Evolutionary conservation across 2,113 vertebrate genomes (phyloP).

Genomic region (Paramormyrops kingsleyae): DNA sequence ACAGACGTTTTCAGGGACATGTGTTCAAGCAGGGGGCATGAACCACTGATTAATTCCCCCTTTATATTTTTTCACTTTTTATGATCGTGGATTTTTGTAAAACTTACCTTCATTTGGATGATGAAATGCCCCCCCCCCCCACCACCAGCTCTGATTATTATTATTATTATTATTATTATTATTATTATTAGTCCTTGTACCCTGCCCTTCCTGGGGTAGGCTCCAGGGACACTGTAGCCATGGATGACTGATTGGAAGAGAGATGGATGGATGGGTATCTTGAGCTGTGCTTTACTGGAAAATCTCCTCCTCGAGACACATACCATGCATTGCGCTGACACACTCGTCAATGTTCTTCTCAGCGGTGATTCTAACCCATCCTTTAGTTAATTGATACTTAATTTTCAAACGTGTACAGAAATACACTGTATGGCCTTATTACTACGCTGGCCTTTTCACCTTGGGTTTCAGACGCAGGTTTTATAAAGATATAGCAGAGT

Average conservation of each 20-base stretch:
- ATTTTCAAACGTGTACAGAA: background rate
- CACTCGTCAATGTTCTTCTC: background rate
- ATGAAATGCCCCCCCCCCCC: background rate
- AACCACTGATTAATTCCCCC: background rate
- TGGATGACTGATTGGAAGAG: background rate
- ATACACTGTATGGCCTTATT: background rate
- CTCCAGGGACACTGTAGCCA: background rate
- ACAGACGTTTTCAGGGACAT: background rate
- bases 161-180: background rate
- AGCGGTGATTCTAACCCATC: background rate
- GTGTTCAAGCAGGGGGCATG: background rate
- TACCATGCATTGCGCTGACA: background rate
- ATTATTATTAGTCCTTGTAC: background rate
- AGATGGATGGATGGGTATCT: background rate
- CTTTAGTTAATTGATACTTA: background rate
- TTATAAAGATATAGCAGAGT: background rate
- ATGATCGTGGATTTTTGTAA: background rate
- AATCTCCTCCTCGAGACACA: background rate
- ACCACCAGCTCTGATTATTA: too few relatives aligned
- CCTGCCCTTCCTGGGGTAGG: background rate
- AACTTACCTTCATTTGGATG: background rate
- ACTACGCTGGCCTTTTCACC: background rate
- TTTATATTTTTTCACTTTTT: background rate
- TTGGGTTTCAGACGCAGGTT: background rate
- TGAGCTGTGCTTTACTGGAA: background rate